Percentiles rank a stretch among this genome's conserved stretches.
phyloP scores from a whole-genome alignment of 2,797 vertebrate genomes.

The Chrysocyon brachyurus region DNA sequence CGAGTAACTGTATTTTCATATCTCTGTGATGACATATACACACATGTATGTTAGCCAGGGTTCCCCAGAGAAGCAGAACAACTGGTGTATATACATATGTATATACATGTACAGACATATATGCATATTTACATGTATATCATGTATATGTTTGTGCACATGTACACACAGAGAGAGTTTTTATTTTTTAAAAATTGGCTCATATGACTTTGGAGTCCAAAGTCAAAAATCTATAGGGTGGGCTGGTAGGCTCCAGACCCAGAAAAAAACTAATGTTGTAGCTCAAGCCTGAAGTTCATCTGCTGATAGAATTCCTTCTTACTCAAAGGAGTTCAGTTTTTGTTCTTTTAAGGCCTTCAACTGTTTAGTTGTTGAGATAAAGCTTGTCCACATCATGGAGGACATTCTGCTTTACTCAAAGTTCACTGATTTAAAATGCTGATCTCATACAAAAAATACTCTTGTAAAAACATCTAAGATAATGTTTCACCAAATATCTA shows the following conservation, averaged over 20 bases:
- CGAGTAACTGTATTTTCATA: not conserved
- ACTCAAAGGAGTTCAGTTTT: not conserved
- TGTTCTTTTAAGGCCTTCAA: not conserved
- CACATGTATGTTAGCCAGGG: not conserved
- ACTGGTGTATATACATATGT: not conserved
- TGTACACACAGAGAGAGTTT: not conserved
- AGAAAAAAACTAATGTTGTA: not conserved
- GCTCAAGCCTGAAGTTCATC: not conserved
- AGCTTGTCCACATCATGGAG: not conserved
- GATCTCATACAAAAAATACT: not conserved
- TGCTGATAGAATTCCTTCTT: not conserved
- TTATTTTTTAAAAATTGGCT: not conserved
- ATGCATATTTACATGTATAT: not conserved
- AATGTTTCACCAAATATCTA: not conserved
- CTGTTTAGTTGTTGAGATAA: not conserved
- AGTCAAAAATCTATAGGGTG: not conserved
- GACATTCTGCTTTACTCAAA: not conserved
- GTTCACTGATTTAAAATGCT: not conserved
- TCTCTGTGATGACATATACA: not conserved
- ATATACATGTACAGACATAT: not conserved
- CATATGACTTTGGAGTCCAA: not conserved
- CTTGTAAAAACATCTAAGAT: not conserved
- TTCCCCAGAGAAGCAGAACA: not conserved
- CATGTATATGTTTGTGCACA: not conserved
- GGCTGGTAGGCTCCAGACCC: not conserved